These are phyloP conservation scores for Monopterus albus DNA, from an alignment of 2,113 vertebrate species.

Conservation along the genomic window DNA sequence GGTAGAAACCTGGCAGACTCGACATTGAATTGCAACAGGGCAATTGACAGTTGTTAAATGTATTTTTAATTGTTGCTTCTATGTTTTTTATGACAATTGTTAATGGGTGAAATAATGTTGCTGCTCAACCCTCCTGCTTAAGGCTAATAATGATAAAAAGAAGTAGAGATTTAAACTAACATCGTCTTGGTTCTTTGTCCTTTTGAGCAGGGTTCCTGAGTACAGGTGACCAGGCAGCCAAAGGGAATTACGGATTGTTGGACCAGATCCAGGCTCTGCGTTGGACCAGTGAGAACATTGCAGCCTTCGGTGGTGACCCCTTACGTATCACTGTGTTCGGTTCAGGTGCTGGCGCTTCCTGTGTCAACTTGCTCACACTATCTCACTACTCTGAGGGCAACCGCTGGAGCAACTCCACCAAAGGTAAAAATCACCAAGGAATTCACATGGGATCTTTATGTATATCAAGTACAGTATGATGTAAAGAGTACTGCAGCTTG, in stretches of 20 bases:
- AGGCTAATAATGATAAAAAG: not conserved
- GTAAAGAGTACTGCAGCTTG: too few species aligned
- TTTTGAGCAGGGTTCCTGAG: conserved; percentile 92
- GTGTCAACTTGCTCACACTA: conserved; percentile 98
- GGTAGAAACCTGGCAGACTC: too few species aligned
- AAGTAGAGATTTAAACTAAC: not conserved
- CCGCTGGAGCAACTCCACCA: conserved; percentile 99
- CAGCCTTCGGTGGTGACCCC: conserved; percentile 97
- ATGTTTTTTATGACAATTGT: not conserved
- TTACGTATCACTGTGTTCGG: conserved; percentile 98
- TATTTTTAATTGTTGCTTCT: too few species aligned
- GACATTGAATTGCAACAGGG: too few species aligned
- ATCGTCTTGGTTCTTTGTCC: conserved; percentile 45
- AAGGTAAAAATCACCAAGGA: conserved; percentile 87
- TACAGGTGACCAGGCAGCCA: conserved; percentile 98
- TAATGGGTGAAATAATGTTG: not conserved
- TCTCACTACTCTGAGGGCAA: conserved; percentile 99
- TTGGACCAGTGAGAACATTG: conserved; percentile 99
- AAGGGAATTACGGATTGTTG: conserved; percentile 97
- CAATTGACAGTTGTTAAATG: too few species aligned
- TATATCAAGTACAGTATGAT: too few species aligned
- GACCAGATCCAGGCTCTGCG: conserved; percentile 97
- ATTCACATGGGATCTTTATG: not conserved
- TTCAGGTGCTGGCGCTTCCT: conserved; percentile 97
- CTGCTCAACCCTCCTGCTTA: not conserved